These are phyloP conservation scores for Halisarca cf. caerulea DNA, from an alignment of 37 sponge, comb jelly and placozoan species.

Conservation along the genomic window DNA sequence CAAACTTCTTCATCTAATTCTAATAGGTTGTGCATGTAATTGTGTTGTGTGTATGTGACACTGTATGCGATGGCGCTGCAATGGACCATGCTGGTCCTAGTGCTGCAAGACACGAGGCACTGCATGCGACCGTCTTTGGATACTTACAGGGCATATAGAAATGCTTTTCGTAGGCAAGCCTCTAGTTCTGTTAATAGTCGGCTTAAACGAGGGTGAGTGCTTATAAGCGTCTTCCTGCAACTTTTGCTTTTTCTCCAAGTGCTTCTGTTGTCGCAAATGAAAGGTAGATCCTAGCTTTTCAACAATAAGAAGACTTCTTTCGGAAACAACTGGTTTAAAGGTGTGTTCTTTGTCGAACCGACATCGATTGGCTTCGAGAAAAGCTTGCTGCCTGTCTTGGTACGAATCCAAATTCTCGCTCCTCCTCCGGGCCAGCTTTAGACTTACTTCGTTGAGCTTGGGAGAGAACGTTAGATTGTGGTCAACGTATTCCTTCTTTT, in stretches of 20 bases:
- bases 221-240: not conserved
- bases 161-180: no score
- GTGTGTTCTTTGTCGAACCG: slow-evolving; percentile 28
- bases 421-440: slow-evolving; percentile 64
- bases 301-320: slow-evolving; percentile 55
- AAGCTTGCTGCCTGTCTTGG: not conserved
- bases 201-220: not conserved
- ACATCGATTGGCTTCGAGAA: not conserved
- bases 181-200: no score
- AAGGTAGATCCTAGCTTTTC: slow-evolving; percentile 63
- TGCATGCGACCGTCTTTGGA: no score
- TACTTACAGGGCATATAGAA: no score
- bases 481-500: not conserved
- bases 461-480: slow-evolving; percentile 57
- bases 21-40: no score
- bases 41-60: no score
- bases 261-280: slow-evolving; percentile 54
- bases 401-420: slow-evolving; percentile 14
- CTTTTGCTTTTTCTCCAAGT: slow-evolving; percentile 56
- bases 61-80: no score
- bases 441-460: slow-evolving; percentile 56
- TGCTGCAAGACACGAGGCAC: no score
- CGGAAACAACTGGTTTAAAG: slow-evolving; percentile 63
- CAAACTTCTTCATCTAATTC: no score
- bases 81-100: not conserved